A percentile compares a stretch with the other conserved stretches of the same genome.
These are phyloP conservation scores for Petrophora chlorosata DNA, from an alignment of 2,888 invertebrate species.

Conservation along the genomic window DNA sequence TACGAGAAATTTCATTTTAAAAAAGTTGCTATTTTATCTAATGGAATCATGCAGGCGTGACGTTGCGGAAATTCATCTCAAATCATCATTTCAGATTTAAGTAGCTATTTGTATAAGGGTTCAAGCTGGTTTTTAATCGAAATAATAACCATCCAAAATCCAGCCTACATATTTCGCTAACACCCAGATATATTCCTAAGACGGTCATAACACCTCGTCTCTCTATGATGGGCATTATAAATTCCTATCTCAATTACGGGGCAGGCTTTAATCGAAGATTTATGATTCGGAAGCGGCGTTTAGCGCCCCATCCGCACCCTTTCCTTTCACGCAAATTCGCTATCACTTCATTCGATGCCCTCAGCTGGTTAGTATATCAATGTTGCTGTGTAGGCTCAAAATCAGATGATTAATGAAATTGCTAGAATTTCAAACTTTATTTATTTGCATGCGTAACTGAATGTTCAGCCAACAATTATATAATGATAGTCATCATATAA, in stretches of 20 bases:
- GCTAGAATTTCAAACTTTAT: constrained; percentile 1
- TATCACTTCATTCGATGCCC: constrained; percentile 26
- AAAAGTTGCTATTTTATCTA: too few relatives aligned
- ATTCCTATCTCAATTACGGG: constrained; percentile 48
- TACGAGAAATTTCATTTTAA: too few relatives aligned
- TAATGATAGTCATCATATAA: too few relatives aligned
- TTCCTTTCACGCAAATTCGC: constrained; percentile 45
- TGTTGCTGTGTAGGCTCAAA: background rate
- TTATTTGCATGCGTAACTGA: too few relatives aligned
- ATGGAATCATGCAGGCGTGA: too few relatives aligned
- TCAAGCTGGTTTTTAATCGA: too few relatives aligned
- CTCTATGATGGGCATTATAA: constrained; percentile 38
- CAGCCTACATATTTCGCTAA: too few relatives aligned
- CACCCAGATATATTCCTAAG: constrained; percentile 24
- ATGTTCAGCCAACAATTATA: too few relatives aligned
- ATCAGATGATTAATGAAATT: background rate
- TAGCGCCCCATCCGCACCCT: constrained; percentile 56
- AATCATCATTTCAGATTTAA: too few relatives aligned
- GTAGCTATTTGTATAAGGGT: too few relatives aligned
- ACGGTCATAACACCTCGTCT: constrained; percentile 27
- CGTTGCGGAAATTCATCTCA: too few relatives aligned
- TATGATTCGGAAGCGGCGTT: constrained; percentile 56
- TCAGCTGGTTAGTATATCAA: constrained; percentile 24
- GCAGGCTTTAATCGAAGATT: constrained; percentile 54
- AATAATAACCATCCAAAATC: too few relatives aligned